Conservation (phyloP, 2,113 vertebrate species). For the Hyperoodon ampullatus region DNA sequence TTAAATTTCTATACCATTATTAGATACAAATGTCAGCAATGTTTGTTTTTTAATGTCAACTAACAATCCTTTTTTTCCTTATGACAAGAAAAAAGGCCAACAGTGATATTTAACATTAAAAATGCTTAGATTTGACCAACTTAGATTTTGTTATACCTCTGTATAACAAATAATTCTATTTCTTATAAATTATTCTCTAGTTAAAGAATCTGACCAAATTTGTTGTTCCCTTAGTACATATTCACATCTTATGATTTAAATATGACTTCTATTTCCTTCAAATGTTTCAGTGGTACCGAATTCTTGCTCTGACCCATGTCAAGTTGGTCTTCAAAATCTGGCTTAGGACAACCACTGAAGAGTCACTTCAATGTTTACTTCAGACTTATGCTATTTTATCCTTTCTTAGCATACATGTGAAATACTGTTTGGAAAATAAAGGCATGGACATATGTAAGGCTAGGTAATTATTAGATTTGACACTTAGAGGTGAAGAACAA, state of each 20-base stretch:
- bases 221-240: not conserved
- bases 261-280: not conserved
- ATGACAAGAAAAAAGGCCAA: constrained; percentile 68
- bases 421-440: not conserved
- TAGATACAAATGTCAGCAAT: constrained; percentile 60
- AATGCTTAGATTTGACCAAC: constrained; percentile 40
- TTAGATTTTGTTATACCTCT: constrained; percentile 33
- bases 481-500: not conserved
- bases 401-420: not conserved
- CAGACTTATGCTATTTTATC: not conserved
- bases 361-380: not conserved
- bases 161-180: not conserved
- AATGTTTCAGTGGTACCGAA: not conserved
- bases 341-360: not conserved
- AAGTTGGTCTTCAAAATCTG: not conserved
- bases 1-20: constrained; percentile 69
- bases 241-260: not conserved
- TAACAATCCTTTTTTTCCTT: constrained; percentile 31
- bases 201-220: not conserved
- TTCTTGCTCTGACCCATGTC: not conserved
- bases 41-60: constrained; percentile 69
- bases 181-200: constrained; percentile 47
- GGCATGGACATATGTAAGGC: not conserved
- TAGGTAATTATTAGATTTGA: not conserved
- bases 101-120: constrained; percentile 57